Conservation (phyloP, 1,140 invertebrate species). For the Orchestia grillus region DNA sequence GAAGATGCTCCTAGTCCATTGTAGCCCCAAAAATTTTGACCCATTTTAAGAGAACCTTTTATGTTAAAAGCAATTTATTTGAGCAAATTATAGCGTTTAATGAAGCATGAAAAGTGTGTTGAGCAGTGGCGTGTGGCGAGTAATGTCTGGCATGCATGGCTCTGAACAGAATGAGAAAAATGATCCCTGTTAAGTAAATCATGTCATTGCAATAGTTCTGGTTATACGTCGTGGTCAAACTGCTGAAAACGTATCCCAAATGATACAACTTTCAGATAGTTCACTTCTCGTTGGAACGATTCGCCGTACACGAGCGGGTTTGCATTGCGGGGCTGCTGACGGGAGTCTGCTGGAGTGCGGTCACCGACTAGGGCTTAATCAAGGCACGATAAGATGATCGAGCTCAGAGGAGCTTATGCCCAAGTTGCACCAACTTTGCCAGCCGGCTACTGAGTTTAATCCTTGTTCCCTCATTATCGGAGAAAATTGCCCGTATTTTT, state of each 20-base stretch:
- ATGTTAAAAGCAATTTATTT: not conserved
- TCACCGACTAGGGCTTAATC: not conserved
- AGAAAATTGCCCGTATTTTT: conserved; percentile 4
- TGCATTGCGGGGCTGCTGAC: no score
- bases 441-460: not conserved
- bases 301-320: not conserved
- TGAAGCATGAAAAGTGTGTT: not conserved
- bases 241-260: not conserved
- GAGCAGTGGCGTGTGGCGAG: not conserved
- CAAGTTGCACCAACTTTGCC: conserved; percentile 25
- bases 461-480: conserved; percentile 46
- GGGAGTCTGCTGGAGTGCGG: not conserved
- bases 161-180: not conserved
- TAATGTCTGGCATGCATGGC: no score
- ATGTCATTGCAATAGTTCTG: not conserved
- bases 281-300: not conserved
- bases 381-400: conserved; percentile 5
- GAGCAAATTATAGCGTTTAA: not conserved
- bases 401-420: conserved; percentile 32
- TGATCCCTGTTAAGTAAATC: not conserved
- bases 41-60: not conserved
- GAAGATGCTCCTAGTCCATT: not conserved
- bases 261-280: not conserved
- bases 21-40: not conserved
- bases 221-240: not conserved